Base-by-base conservation (phyloP, 2,113 vertebrate species). In the Mus pahari region DNA sequence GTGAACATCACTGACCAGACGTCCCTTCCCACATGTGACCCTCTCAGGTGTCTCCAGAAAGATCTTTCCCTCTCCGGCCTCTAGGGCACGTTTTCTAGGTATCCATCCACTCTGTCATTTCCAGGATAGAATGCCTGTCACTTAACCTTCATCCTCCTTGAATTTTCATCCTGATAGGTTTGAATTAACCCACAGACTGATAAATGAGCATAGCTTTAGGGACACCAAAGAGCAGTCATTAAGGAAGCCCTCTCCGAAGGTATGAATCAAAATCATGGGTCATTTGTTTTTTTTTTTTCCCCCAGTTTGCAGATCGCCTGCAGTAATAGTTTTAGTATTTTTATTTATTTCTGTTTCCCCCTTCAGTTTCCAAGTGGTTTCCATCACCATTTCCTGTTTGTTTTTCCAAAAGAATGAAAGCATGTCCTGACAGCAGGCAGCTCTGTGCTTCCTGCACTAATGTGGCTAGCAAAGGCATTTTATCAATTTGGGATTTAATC, bases 71-170 rank as follows among this genome's bases (percentile, higher is more conserved):
- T 68, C 77, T 95, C 45, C 24, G 62, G 62, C 12, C 50, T 92
- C 97, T 91, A 91, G 96, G 70, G 94, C 81, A 95, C 93, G 12
- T 97, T 98, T 97, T 92, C 86, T 68, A 96, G 78, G 74, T 66
- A 96, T 90, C 95, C 60, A 95, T 97, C 97, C 97, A 36, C 20
- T 90, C 73, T 5, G 1, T 68, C 92, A 87, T 97, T 98, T 96
- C 93, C 78, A 94, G 92, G 64, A 92, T 66, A 45, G 92, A 53
- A 81, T 81, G 79, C 55, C 94, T 97, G 91, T 97, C 96, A 97
- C 96, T 97, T 98, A 98, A 98, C 96, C 95, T 98, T 98, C 96
- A 96, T 97, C 94, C 94, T 97, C 50, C 9, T 97, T 98, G 97
- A 98, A 87, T 98, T 98, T 98, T 98, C 68, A 88, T 97, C 96